Evolutionary conservation across 35 echinoderm and acorn worm genomes (phyloP).

Genomic region (Eucidaris tribuloides): DNA sequence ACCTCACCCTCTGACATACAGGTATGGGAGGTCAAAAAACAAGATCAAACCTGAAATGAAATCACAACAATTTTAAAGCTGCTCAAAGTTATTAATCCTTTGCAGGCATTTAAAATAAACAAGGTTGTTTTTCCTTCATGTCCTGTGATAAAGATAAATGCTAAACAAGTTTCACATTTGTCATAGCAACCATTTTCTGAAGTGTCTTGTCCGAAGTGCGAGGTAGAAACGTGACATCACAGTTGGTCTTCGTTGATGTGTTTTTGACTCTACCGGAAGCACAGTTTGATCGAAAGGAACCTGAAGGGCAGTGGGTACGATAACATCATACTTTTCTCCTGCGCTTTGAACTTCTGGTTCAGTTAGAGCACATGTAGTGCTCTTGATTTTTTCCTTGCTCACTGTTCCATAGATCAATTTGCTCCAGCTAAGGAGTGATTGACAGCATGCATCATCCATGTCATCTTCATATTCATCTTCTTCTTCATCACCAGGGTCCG

Average conservation of each 20-base stretch:
- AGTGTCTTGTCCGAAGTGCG: background rate
- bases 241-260: background rate
- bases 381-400: background rate
- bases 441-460: background rate
- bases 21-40: too few relatives aligned
- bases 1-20: too few relatives aligned
- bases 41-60: too few relatives aligned
- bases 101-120: too few relatives aligned
- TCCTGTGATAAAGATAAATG: too few relatives aligned
- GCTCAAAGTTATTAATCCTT: too few relatives aligned
- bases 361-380: background rate
- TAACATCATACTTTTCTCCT: background rate
- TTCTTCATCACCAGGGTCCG: too few relatives aligned
- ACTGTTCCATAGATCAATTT: background rate
- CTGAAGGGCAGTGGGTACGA: too few relatives aligned
- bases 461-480: background rate
- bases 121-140: too few relatives aligned
- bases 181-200: constrained; percentile 22
- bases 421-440: background rate
- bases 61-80: too few relatives aligned
- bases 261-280: too few relatives aligned
- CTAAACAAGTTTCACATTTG: too few relatives aligned
- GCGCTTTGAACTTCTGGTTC: background rate
- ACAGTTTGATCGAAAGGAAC: background rate
- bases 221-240: background rate